phyloP scores from a whole-genome alignment of 2,797 vertebrate species.

The Gallinago solitaria region DNA sequence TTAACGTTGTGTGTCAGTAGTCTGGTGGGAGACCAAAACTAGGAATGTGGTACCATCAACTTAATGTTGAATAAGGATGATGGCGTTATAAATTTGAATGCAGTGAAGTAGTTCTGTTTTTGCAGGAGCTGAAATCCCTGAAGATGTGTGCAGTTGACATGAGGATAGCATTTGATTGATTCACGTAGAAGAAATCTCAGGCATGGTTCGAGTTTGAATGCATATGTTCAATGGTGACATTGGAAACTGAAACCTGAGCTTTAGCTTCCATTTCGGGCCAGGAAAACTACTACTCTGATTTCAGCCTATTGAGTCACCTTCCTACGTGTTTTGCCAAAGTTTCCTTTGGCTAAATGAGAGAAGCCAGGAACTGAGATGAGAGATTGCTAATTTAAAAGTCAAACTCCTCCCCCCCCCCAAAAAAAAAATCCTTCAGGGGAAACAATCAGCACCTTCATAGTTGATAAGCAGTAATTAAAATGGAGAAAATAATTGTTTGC shows the following conservation, averaged over 20 bases:
- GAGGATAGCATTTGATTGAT: background rate
- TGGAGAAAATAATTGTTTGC: conserved; percentile 38
- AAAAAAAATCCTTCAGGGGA: background rate
- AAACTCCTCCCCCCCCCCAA: background rate
- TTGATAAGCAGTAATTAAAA: conserved; percentile 18
- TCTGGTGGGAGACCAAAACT: background rate
- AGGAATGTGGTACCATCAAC: background rate
- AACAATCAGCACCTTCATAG: background rate
- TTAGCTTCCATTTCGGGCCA: conserved; percentile 48
- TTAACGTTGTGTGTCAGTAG: accelerated
- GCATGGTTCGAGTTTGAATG: background rate
- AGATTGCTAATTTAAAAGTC: background rate
- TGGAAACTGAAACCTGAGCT: conserved; percentile 52
- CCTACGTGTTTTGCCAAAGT: conserved; percentile 14
- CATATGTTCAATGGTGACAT: background rate
- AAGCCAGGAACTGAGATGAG: background rate
- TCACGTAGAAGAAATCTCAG: background rate
- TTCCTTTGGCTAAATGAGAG: background rate
- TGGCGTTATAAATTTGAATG: background rate
- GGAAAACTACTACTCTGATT: conserved; percentile 38
- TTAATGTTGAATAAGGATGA: background rate
- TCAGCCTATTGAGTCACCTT: conserved; percentile 40
- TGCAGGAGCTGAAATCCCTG: background rate
- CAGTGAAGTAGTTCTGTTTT: background rate
- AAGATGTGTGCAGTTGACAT: background rate